Conservation (phyloP, 2,113 vertebrate genomes). For the Thryonomys swinderianus region DNA sequence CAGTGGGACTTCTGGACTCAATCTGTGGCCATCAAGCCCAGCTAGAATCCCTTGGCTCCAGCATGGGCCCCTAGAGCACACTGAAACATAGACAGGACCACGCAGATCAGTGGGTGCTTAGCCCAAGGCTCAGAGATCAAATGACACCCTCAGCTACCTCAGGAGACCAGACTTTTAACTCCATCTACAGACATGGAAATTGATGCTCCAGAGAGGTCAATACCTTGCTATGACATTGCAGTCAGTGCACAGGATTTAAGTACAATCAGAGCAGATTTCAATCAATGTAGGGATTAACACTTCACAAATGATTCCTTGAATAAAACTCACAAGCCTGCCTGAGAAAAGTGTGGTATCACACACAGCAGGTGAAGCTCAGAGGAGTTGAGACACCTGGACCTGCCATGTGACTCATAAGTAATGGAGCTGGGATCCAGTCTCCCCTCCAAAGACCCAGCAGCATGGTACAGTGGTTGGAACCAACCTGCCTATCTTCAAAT, state of each 20-base stretch:
- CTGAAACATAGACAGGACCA: neutral
- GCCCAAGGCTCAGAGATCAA: neutral
- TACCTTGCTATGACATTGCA: neutral
- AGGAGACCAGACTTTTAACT: neutral
- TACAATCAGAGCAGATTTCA: neutral
- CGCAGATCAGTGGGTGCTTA: neutral
- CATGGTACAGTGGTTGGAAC: neutral
- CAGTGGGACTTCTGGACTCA: neutral
- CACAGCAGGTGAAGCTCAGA: neutral
- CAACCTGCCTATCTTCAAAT: neutral
- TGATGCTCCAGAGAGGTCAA: neutral
- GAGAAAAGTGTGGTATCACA: neutral
- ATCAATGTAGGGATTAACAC: neutral
- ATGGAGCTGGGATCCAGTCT: neutral
- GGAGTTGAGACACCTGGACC: neutral
- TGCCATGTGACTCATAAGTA: neutral
- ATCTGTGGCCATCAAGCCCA: too few relatives aligned
- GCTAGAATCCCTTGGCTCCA: neutral
- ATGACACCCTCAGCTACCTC: neutral
- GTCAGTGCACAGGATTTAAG: neutral
- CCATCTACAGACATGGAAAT: neutral
- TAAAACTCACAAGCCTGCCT: neutral
- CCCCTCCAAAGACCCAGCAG: neutral
- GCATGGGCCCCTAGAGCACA: neutral
- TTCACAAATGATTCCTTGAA: neutral